phyloP scores from a whole-genome alignment of 2,113 vertebrate species.

The Tachycineta bicolor region DNA sequence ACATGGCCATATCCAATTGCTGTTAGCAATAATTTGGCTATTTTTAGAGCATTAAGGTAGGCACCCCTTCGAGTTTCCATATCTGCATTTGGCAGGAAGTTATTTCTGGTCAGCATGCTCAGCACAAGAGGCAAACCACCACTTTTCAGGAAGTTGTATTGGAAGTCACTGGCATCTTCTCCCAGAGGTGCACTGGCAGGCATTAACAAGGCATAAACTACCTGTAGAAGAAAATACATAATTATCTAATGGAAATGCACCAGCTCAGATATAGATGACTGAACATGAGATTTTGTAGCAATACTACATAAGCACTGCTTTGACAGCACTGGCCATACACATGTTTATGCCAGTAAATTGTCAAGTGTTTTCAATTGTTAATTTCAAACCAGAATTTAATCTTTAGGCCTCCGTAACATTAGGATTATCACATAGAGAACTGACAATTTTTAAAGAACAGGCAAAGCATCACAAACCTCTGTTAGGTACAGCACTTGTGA shows the following conservation, averaged over 20 bases:
- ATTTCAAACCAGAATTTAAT: neutral
- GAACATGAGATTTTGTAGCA: neutral
- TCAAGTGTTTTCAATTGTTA: neutral
- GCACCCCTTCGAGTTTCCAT: constrained; percentile 97
- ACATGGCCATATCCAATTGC: constrained; percentile 98
- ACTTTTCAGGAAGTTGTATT: constrained; percentile 97
- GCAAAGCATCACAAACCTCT: constrained; percentile 82
- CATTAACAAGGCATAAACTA: constrained; percentile 99
- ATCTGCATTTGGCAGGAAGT: constrained; percentile 97
- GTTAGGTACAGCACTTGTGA: constrained; percentile 99
- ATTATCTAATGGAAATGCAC: neutral
- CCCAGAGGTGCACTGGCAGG: constrained; percentile 95
- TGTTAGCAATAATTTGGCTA: constrained; percentile 94
- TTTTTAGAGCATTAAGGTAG: constrained; percentile 97
- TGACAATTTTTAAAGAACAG: neutral
- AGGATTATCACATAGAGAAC: neutral
- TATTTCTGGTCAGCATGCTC: constrained; percentile 99
- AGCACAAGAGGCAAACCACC: constrained; percentile 94
- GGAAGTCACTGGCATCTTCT: constrained; percentile 97
- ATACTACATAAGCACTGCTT: neutral
- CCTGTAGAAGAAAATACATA: constrained; percentile 72
- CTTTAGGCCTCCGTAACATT: neutral
- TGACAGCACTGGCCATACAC: neutral
- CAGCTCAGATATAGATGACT: neutral
- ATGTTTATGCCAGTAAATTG: neutral